Base-by-base conservation (phyloP, 2,888 invertebrate species). In the Drosophila anomelani region DNA sequence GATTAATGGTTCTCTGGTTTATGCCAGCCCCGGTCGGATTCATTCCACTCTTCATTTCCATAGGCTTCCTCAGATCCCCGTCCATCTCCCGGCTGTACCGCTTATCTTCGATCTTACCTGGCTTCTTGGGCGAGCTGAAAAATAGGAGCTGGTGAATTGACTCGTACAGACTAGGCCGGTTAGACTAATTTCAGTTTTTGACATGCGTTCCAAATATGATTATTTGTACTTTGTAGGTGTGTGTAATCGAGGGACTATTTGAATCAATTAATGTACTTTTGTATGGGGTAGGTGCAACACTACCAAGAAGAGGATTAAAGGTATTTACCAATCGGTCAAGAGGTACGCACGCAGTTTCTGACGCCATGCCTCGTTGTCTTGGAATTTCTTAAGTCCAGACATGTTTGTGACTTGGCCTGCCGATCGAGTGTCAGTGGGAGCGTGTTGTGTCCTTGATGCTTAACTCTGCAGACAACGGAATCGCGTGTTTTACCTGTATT, bases 361-460 rank as follows among this genome's bases (percentile, higher is more conserved):
- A 67, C 91, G 86, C 92, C 92, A 92, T 75, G 82, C 84, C 55
- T 89, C 87, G 66, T 75, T 85, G 73, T 90, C 85, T 88, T 92
- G 87, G 86, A 91, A 91, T 85, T 90, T 90, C 81, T 90, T 89
- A 77, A 91, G 80, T 56, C 83, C 90, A 63, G 92, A 91, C 92
- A 92, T 92, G n/a, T 46, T 9, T 43, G 20, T 53, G 51, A 26
- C 29, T 13, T 12, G 29, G 53, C 20, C 34, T 17, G 17, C 41
- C 23, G 62, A 41, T 64, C 47, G 66, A 17, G 49, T 32, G 20
- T 26, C 7, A 4, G 44, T 15, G 36, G 41, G 71, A 43, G 51
- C 20, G 38, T 12, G 62, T 12, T 13, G 47, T 29, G 59, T 68
- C 68, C 68, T 68, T 56, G 13, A 3, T 26, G 34, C 26, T 56